Conservation (phyloP, 2,888 invertebrate species). For the Eilema griseolum region DNA sequence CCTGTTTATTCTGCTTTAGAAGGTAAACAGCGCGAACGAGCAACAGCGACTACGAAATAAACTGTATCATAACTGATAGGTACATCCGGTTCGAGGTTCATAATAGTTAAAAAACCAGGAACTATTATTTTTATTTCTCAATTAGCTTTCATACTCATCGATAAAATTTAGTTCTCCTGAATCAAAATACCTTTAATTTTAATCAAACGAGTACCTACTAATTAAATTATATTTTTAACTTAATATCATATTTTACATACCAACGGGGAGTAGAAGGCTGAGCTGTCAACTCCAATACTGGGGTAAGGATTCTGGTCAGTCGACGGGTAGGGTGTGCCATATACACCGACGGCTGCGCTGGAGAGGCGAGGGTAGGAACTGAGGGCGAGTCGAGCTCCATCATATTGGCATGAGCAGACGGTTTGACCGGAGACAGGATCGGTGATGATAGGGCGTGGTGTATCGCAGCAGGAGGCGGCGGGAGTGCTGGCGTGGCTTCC, state of each 20-base stretch:
- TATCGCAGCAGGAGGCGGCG: slow-evolving; percentile 93
- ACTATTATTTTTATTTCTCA: slow-evolving; percentile 37
- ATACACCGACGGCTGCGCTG: slow-evolving; percentile 92
- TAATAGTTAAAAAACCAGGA: slow-evolving; percentile 22
- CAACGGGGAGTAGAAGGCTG: slow-evolving; percentile 97
- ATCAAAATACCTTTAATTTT: slow-evolving; percentile 31
- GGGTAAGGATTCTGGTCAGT: slow-evolving; percentile 97
- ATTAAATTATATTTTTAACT: background rate
- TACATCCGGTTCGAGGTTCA: slow-evolving; percentile 23
- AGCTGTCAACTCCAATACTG: slow-evolving; percentile 96
- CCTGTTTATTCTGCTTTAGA: slow-evolving; percentile 59
- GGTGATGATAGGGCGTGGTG: slow-evolving; percentile 96
- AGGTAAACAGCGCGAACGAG: slow-evolving; percentile 45
- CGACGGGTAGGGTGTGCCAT: slow-evolving; percentile 95
- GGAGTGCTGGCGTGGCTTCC: slow-evolving; percentile 85
- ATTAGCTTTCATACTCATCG: slow-evolving; percentile 45
- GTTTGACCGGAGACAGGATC: slow-evolving; percentile 97
- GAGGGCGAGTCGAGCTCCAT: slow-evolving; percentile 94
- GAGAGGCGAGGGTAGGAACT: slow-evolving; percentile 92
- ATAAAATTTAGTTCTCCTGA: slow-evolving; percentile 39
- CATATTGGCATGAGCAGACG: slow-evolving; percentile 98
- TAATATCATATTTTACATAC: slow-evolving; percentile 87
- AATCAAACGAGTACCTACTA: background rate
- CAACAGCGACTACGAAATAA: slow-evolving; percentile 51
- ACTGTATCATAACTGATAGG: slow-evolving; percentile 52